Conservation (phyloP, 23 tunicate species). For the Oikopleura dioica region DNA sequence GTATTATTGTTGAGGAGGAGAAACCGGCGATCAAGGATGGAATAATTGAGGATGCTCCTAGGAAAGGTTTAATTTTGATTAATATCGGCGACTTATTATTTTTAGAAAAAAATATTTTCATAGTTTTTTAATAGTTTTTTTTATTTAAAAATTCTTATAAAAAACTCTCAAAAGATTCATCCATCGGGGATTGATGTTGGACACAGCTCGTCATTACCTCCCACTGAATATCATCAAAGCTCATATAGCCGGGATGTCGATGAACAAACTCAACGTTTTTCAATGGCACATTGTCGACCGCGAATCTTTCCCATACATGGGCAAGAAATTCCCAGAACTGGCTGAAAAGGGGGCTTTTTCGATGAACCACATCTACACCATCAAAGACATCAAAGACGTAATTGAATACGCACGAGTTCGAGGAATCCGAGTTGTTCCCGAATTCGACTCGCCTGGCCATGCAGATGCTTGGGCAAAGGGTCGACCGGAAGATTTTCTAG, state of each 20-base stretch:
- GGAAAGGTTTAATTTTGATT: no score
- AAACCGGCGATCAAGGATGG: no score
- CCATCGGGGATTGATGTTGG: slow-evolving; percentile 29
- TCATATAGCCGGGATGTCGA: slow-evolving; percentile 22
- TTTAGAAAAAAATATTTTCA: no score
- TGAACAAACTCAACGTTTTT: slow-evolving; percentile 24
- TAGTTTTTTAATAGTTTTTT: no score
- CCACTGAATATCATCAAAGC: slow-evolving; percentile 20
- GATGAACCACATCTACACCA: slow-evolving; percentile 27
- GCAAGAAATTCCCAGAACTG: slow-evolving; percentile 18
- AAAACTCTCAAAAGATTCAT: no score
- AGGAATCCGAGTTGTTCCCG: slow-evolving; percentile 51
- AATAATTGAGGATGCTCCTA: no score
- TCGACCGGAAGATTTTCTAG: slow-evolving; percentile 27
- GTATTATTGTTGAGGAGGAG: no score
- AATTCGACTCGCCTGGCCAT: slow-evolving; percentile 55
- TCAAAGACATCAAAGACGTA: slow-evolving; percentile 24
- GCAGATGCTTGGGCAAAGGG: slow-evolving; percentile 32
- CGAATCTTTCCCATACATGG: slow-evolving; percentile 17
- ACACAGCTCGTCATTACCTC: slow-evolving; percentile 36
- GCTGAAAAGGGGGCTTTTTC: no score
- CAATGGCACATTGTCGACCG: slow-evolving; percentile 26
- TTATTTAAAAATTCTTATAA: no score
- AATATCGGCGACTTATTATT: no score
- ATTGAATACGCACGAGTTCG: slow-evolving; percentile 31